Evolutionary conservation across 2,888 invertebrate genomes (phyloP), one percentile per base, ranked within the genome.

Genomic region (Epinotia brunnichana): DNA sequence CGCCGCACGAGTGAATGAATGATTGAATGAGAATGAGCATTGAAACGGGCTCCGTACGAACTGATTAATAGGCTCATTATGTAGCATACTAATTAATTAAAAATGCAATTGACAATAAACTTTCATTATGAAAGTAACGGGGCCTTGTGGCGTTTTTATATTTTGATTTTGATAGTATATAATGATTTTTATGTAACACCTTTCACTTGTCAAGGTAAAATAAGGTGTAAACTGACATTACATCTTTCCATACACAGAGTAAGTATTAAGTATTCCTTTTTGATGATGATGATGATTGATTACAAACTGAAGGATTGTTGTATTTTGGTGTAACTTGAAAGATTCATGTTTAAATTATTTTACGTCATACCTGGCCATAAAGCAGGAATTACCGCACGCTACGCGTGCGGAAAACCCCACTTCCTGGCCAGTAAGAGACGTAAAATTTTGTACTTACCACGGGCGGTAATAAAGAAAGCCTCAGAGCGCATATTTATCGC

Each of bases 41-140:
- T 71, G 63, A 63, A 53, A 69, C 62, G 48, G 54, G 54, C 71
- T 67, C 72, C 57, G 15, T 51, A 53, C 56, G 11, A 62, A 21
- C 74, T 75, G 75, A 77, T 81, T 80, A 81, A 81, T 81, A 80
- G 79, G 78, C 77, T 79, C 78, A 78, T 80, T 77, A 77, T 75
- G 73, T 74, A 77, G 53, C 35, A 51, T 57, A 57, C 60, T 68
- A 73, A 73, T 70, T 63, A 64, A 73, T 66, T 73, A 71, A 66
- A 66, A 57, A 54, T 60, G 41, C 60, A 29, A 57, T 73, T 48
- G 72, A 56, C 41, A 63, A 64, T 67, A 48, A 70, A 69, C 70
- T 70, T 69, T 73, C 63, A 44, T 51, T 57, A 24, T 57, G 69
- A 73, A 73, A 53, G 57, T 64, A 57, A 56, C 60, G 17, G 54